Conservation (phyloP, 2,113 vertebrate species). For the Uria aalge region DNA sequence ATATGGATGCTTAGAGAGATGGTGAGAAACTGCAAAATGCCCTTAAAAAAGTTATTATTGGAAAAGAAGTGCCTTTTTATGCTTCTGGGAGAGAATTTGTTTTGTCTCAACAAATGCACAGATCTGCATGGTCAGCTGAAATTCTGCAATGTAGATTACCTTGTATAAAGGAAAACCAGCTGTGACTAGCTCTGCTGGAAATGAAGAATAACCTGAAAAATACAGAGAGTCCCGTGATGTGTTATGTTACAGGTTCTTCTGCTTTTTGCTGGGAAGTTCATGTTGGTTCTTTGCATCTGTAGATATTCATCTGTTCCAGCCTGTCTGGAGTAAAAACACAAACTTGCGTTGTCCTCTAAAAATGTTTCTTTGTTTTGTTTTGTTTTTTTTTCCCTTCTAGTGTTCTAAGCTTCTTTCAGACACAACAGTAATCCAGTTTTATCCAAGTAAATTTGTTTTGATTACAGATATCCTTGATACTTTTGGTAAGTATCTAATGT, state of each 20-base stretch:
- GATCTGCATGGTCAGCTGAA: not conserved
- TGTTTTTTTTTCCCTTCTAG: constrained; percentile 62
- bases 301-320: not conserved
- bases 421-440: constrained; percentile 96
- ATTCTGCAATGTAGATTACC: not conserved
- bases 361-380: not conserved
- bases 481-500: constrained; percentile 82
- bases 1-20: not conserved
- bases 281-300: not conserved
- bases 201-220: not conserved
- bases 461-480: constrained; percentile 98
- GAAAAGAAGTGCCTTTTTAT: not conserved
- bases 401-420: constrained; percentile 98
- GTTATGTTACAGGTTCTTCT: not conserved
- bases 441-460: constrained; percentile 98
- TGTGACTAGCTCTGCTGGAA: not conserved
- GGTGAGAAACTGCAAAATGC: not conserved
- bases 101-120: not conserved
- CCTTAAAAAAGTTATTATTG: not conserved
- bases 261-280: not conserved
- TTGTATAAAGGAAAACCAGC: not conserved
- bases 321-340: not conserved
- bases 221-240: accelerated
- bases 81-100: not conserved
- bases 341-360: not conserved